Conservation (phyloP, 2,113 vertebrate genomes). For the Albula goreensis region DNA sequence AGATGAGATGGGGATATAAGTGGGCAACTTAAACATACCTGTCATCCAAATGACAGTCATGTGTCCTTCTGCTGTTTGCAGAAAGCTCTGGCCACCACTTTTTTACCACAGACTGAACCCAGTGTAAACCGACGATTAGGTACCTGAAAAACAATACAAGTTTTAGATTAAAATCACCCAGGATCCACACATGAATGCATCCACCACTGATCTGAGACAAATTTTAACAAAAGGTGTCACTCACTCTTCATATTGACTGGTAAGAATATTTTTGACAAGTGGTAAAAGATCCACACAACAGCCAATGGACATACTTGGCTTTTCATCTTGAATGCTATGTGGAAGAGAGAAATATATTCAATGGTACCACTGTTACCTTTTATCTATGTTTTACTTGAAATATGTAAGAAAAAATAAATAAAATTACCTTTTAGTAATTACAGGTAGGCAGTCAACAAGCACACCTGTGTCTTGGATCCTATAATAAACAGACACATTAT, state of each 20-base stretch:
- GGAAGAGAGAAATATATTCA: conserved; percentile 28
- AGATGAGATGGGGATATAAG: background rate
- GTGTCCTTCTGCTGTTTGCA: conserved; percentile 67
- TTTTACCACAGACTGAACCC: conserved; percentile 87
- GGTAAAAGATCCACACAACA: conserved; percentile 91
- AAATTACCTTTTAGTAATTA: conserved; percentile 85
- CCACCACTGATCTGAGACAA: background rate
- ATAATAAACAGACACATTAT: conserved; percentile 29
- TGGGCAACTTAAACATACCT: conserved; percentile 56
- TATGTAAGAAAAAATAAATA: background rate
- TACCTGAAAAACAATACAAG: conserved; percentile 73
- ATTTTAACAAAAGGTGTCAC: conserved; percentile 48
- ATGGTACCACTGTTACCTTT: background rate
- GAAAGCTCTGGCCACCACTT: conserved; percentile 84
- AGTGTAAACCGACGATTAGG: conserved; percentile 81
- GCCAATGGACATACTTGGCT: conserved; percentile 78
- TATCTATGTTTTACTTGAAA: background rate
- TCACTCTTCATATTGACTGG: conserved; percentile 89
- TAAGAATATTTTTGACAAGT: conserved; percentile 81
- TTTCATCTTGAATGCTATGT: conserved; percentile 82
- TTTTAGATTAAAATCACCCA: background rate
- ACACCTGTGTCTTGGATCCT: conserved; percentile 90
- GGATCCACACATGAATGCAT: background rate
- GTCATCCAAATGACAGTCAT: conserved; percentile 58
- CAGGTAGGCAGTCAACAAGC: conserved; percentile 88